These are phyloP conservation scores for Catajapyx aquilonaris DNA, from an alignment of 1,140 invertebrate species.

Conservation along the genomic window DNA sequence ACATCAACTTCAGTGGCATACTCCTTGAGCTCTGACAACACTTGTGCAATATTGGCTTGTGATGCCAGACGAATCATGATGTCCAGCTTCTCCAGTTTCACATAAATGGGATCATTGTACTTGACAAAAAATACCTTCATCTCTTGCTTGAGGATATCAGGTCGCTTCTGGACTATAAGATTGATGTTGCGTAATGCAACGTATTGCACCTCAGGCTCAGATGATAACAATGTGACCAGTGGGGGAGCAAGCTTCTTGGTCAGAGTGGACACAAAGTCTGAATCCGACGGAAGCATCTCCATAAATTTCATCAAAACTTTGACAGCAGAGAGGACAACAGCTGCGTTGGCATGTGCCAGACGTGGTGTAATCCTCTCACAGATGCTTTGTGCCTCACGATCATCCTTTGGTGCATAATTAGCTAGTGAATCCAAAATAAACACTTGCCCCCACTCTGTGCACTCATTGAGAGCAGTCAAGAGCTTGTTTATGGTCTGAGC, in stretches of 20 bases:
- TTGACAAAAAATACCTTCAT: conserved; percentile 99
- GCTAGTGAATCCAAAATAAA: conserved; percentile 97
- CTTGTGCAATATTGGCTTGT: conserved; percentile 95
- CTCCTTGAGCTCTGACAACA: conserved; percentile 95
- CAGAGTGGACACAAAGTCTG: conserved; percentile 82
- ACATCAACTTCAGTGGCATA: conserved; percentile 99
- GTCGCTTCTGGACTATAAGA: conserved; percentile 95
- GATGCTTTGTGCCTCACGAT: conserved; percentile 97
- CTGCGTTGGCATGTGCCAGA: conserved; percentile 96
- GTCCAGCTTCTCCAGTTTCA: conserved; percentile 97
- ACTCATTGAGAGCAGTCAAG: conserved; percentile 94
- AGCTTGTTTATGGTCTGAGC: conserved; percentile 95
- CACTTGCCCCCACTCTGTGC: conserved; percentile 98
- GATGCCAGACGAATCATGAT: conserved; percentile 99
- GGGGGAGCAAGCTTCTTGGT: conserved; percentile 96
- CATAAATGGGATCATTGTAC: conserved; percentile 99
- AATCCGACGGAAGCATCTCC: conserved; percentile 83
- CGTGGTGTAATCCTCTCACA: conserved; percentile 96
- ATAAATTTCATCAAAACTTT: conserved; percentile 94
- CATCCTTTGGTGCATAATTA: conserved; percentile 93
- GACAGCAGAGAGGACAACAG: conserved; percentile 96
- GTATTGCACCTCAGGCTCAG: conserved; percentile 98
- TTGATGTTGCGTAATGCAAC: conserved; percentile 97
- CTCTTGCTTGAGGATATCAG: conserved; percentile 98
- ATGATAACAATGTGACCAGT: conserved; percentile 91